phyloP scores from a whole-genome alignment of 2,797 vertebrate genomes.

The Manis pentadactyla region DNA sequence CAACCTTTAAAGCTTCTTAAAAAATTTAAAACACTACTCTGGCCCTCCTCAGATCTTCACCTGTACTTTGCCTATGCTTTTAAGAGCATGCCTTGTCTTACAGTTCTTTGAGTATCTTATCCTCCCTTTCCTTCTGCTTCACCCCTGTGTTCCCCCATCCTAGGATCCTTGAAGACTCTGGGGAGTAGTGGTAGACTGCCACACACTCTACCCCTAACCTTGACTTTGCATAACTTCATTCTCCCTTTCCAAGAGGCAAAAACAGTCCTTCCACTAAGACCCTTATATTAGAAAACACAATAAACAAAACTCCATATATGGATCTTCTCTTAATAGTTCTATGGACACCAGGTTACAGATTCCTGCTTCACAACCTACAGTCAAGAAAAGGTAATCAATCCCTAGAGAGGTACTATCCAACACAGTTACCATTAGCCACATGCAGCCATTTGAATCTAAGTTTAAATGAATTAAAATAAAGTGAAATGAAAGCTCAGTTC shows the following conservation, averaged over 20 bases:
- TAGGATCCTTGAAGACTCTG: not conserved
- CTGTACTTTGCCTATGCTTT: not conserved
- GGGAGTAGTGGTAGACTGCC: not conserved
- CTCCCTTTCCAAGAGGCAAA: not conserved
- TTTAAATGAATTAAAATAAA: constrained; percentile 47
- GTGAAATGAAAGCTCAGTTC: constrained; percentile 16
- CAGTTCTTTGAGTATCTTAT: constrained; percentile 9
- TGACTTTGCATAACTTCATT: constrained; percentile 18
- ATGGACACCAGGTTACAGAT: not conserved
- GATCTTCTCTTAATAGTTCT: constrained; percentile 11
- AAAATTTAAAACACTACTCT: constrained; percentile 27
- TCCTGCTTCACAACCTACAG: constrained; percentile 29
- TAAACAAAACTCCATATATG: not conserved
- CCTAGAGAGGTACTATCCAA: not conserved
- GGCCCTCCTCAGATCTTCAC: constrained; percentile 16
- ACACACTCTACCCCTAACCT: not conserved
- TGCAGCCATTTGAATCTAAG: not conserved
- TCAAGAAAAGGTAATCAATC: constrained; percentile 47
- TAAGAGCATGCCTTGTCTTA: not conserved
- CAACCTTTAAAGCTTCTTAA: not conserved
- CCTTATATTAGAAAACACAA: constrained; percentile 38
- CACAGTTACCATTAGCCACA: not conserved
- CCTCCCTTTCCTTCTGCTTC: not conserved
- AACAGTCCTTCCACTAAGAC: constrained; percentile 38
- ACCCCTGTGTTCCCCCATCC: not conserved